These are phyloP conservation scores for Ceryle rudis DNA, from an alignment of 2,797 vertebrate species.

Conservation along the genomic window DNA sequence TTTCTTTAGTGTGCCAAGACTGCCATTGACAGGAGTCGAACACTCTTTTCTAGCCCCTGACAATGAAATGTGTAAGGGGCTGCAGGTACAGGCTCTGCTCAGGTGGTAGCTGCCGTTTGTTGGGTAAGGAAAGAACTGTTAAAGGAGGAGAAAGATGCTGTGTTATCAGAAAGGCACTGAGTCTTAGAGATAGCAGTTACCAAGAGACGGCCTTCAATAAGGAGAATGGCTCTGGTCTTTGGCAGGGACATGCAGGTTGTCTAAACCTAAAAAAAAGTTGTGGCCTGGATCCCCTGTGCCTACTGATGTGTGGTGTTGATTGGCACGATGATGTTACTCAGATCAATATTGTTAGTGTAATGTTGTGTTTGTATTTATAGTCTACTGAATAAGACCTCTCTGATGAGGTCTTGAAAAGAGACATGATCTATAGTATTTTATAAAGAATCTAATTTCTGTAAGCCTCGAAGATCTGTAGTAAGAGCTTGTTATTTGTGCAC, in stretches of 20 bases:
- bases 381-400: background rate
- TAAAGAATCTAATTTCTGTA: constrained; percentile 18
- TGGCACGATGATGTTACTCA: background rate
- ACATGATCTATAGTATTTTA: background rate
- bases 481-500: constrained; percentile 15
- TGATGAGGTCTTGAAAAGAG: background rate
- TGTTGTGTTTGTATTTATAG: background rate
- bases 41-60: background rate
- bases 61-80: background rate
- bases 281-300: background rate
- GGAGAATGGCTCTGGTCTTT: background rate
- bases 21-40: background rate
- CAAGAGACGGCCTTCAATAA: background rate
- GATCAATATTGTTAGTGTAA: background rate
- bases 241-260: background rate
- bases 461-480: constrained; percentile 55
- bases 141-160: background rate
- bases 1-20: background rate
- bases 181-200: background rate
- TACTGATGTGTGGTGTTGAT: background rate
- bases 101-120: background rate
- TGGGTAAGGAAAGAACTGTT: background rate
- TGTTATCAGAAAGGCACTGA: background rate
- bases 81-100: background rate
- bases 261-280: background rate